These are phyloP conservation scores for Syngnathoides biaculeatus DNA, from an alignment of 2,113 vertebrate genomes.

Conservation along the genomic window DNA sequence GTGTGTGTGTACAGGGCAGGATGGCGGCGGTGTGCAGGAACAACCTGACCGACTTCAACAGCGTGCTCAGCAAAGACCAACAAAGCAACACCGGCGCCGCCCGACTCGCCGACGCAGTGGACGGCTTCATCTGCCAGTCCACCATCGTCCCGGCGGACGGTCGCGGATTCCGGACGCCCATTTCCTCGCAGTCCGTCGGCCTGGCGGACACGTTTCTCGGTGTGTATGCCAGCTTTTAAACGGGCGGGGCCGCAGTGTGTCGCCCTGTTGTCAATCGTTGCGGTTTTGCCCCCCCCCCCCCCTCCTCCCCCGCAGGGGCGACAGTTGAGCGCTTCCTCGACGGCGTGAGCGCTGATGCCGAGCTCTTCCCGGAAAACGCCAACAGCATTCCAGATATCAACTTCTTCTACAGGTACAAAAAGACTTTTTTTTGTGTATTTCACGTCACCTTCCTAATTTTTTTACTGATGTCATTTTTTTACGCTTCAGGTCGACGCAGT, in stretches of 20 bases:
- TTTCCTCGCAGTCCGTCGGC: constrained; percentile 93
- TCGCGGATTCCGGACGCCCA: constrained; percentile 86
- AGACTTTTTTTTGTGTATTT: neutral
- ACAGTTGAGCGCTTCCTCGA: constrained; percentile 78
- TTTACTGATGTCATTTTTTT: neutral
- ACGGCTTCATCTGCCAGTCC: constrained; percentile 92
- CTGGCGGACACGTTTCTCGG: constrained; percentile 90
- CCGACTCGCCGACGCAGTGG: constrained; percentile 80
- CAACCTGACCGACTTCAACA: constrained; percentile 93
- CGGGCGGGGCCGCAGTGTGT: neutral
- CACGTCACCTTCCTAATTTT: neutral
- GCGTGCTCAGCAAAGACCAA: constrained; percentile 82
- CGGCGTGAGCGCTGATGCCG: constrained; percentile 78
- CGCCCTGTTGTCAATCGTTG: neutral
- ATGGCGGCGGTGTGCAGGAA: constrained; percentile 79
- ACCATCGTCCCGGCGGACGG: constrained; percentile 94
- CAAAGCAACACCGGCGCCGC: constrained; percentile 74
- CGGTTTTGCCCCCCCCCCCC: neutral
- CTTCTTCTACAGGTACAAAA: constrained; percentile 89
- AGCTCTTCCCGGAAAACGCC: constrained; percentile 75
- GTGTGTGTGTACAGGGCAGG: constrained; percentile 45
- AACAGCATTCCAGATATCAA: constrained; percentile 82
- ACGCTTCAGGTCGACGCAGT: constrained; percentile 76
- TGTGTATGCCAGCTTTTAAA: constrained; percentile 56
- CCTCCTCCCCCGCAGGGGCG: constrained; percentile 71